Conservation (phyloP, 2,888 invertebrate species). For the Mythimna ferrago region DNA sequence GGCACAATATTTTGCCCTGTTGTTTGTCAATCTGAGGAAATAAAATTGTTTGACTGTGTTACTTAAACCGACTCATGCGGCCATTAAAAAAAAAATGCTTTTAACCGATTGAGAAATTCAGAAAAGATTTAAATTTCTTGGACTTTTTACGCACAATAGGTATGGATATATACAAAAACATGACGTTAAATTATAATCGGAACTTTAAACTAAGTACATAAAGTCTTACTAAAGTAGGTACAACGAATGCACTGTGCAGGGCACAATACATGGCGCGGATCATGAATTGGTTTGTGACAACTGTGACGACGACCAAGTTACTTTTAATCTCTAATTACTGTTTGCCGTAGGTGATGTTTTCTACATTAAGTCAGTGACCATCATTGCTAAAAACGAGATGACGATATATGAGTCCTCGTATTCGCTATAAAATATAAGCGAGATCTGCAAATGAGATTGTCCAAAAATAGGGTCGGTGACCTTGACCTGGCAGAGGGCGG, state of each 20-base stretch:
- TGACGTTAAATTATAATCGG: too few relatives aligned
- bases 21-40: background rate
- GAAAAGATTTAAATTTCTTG: background rate
- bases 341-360: background rate
- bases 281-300: background rate
- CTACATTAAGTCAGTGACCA: background rate
- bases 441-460: slow-evolving; percentile 27
- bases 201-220: too few relatives aligned
- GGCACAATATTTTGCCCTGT: background rate
- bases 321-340: background rate
- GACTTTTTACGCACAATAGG: background rate
- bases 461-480: slow-evolving; percentile 37
- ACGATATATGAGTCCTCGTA: background rate
- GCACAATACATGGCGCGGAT: too few relatives aligned
- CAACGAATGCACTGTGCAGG: too few relatives aligned
- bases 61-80: background rate
- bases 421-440: slow-evolving; percentile 9
- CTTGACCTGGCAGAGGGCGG: slow-evolving; percentile 30
- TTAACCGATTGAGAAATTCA: background rate
- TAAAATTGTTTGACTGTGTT: background rate
- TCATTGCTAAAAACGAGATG: background rate
- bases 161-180: background rate
- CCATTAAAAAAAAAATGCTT: background rate
- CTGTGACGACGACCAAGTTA: background rate
- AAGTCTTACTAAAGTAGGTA: too few relatives aligned